These are phyloP conservation scores for Catamblyrhynchus diadema DNA, from an alignment of 2,797 vertebrate species.

Conservation along the genomic window DNA sequence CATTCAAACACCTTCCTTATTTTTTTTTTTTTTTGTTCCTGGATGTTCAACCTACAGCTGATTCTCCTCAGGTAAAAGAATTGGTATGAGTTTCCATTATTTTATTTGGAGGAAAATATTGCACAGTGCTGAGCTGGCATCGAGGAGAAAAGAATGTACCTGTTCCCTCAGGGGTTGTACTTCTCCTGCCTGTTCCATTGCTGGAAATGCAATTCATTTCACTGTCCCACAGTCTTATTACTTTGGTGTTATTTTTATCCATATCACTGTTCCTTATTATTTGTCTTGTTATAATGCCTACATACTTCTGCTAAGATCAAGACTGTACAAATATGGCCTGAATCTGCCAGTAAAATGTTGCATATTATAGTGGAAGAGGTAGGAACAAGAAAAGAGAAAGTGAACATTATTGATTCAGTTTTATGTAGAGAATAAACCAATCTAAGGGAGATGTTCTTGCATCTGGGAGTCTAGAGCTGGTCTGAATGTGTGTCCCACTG, in stretches of 20 bases:
- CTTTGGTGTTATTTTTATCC: neutral
- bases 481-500: neutral
- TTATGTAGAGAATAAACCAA: neutral
- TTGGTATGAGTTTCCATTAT: neutral
- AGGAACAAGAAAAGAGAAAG: neutral
- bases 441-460: neutral
- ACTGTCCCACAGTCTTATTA: neutral
- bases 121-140: fast-evolving
- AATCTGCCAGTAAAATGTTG: neutral
- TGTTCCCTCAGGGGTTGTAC: neutral
- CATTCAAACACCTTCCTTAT: neutral
- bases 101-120: neutral
- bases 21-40: neutral
- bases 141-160: neutral
- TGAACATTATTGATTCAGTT: neutral
- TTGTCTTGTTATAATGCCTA: neutral
- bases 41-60: neutral
- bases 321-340: neutral
- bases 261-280: neutral
- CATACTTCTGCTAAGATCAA: neutral
- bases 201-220: neutral
- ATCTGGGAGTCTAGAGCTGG: neutral
- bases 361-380: neutral
- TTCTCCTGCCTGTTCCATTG: neutral
- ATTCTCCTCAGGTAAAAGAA: neutral